Conservation (phyloP, 2,888 invertebrate genomes). For the Tetragonula carbonaria region DNA sequence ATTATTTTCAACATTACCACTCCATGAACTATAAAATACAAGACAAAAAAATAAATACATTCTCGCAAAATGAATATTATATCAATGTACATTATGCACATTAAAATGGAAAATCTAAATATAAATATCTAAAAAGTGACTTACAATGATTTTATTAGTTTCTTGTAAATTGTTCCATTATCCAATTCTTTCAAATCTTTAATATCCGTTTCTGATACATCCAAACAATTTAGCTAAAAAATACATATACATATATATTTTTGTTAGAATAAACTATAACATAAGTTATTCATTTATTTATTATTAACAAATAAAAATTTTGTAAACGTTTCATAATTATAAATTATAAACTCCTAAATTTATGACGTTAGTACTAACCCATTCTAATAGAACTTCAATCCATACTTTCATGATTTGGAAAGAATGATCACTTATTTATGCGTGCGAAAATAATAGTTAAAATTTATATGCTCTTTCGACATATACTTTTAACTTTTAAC, state of each 20-base stretch:
- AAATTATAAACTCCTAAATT: conserved; percentile 6
- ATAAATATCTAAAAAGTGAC: conserved; percentile 34
- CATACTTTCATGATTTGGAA: conserved; percentile 70
- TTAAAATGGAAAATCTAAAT: neutral
- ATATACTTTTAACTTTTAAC: conserved; percentile 32
- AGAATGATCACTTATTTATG: conserved; percentile 14
- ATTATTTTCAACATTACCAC: conserved; percentile 13
- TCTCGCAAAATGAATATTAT: conserved; percentile 1
- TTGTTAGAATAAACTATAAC: neutral
- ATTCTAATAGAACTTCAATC: conserved; percentile 72
- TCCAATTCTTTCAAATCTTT: conserved; percentile 69
- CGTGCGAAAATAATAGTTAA: neutral
- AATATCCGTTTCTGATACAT: conserved; percentile 64
- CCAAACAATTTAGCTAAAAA: conserved; percentile 85
- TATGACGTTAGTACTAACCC: conserved; percentile 64
- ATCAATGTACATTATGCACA: neutral
- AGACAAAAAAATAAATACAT: neutral
- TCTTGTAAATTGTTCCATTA: conserved; percentile 71
- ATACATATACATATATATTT: conserved; percentile 24
- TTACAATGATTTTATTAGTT: conserved; percentile 75
- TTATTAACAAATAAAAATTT: neutral
- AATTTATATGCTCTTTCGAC: neutral
- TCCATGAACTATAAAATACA: conserved; percentile 49
- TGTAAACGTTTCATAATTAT: neutral
- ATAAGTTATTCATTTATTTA: neutral